Evolutionary conservation across 2,113 vertebrate genomes (phyloP).

Genomic region (Crotalus viridis): DNA sequence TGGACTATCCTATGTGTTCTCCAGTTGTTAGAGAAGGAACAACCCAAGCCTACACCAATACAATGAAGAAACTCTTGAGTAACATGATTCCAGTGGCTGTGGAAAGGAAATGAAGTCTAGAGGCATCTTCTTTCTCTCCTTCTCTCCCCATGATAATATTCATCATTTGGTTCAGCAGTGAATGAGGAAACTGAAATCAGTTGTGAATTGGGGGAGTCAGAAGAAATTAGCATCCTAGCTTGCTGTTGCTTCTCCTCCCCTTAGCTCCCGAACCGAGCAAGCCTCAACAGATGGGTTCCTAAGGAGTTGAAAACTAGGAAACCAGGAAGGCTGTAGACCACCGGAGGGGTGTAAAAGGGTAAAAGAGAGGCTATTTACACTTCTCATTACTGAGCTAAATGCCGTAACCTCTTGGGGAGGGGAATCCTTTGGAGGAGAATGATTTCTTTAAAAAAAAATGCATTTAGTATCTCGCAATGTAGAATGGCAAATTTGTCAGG

Average conservation of each 20-base stretch:
- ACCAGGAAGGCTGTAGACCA: neutral
- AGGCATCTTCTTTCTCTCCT: neutral
- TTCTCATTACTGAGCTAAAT: neutral
- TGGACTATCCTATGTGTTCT: fast-evolving
- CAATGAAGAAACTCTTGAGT: constrained; percentile 4
- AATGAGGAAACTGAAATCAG: neutral
- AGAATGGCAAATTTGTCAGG: neutral
- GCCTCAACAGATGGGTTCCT: neutral
- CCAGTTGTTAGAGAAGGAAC: constrained; percentile 8
- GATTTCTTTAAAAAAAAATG: neutral
- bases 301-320: neutral
- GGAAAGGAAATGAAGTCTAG: neutral
- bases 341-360: neutral
- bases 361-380: neutral
- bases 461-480: neutral
- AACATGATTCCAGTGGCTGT: constrained; percentile 18
- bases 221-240: neutral
- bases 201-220: neutral
- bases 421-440: neutral
- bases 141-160: neutral
- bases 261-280: neutral
- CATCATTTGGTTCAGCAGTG: neutral
- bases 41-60: neutral
- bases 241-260: neutral
- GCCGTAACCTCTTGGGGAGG: neutral